A percentile compares a stretch with the other conserved stretches of the same genome.
phyloP scores from a whole-genome alignment of 2,113 vertebrate species.

The Ovis canadensis region DNA sequence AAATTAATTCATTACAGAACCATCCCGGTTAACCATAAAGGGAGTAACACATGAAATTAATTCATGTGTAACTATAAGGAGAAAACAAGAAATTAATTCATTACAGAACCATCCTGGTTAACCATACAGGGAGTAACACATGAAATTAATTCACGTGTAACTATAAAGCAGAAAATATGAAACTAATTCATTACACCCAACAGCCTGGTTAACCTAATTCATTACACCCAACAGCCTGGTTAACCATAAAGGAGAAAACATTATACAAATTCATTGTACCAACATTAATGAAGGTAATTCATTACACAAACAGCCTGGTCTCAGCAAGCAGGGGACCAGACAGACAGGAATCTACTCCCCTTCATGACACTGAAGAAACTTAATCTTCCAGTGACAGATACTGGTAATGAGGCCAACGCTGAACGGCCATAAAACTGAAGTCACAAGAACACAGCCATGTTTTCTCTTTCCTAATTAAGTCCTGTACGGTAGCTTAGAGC shows the following conservation, averaged over 20 bases:
- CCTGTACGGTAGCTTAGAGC: neutral
- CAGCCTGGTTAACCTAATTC: neutral
- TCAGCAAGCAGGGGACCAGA: neutral
- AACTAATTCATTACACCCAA: too few relatives aligned
- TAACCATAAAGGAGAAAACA: neutral
- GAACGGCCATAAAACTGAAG: too few relatives aligned
- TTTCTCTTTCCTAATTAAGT: neutral
- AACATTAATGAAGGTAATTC: neutral
- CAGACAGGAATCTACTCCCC: neutral
- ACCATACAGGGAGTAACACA: neutral
- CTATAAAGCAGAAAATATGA: neutral
- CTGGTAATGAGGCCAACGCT: neutral
- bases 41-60: neutral
- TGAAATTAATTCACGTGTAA: neutral
- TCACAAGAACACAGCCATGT: fast-evolving
- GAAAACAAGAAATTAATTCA: neutral
- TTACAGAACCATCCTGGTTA: neutral
- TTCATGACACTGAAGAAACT: fast-evolving
- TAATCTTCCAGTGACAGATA: neutral
- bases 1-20: neutral
- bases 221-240: too few relatives aligned
- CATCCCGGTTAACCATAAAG: neutral
- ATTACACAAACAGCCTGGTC: neutral
- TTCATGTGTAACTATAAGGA: too few relatives aligned
- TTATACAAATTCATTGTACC: neutral